Percentiles rank a stretch among this genome's conserved stretches.
Evolutionary conservation across 2,113 vertebrate species (phyloP).

Genomic region (Pluvialis apricaria): DNA sequence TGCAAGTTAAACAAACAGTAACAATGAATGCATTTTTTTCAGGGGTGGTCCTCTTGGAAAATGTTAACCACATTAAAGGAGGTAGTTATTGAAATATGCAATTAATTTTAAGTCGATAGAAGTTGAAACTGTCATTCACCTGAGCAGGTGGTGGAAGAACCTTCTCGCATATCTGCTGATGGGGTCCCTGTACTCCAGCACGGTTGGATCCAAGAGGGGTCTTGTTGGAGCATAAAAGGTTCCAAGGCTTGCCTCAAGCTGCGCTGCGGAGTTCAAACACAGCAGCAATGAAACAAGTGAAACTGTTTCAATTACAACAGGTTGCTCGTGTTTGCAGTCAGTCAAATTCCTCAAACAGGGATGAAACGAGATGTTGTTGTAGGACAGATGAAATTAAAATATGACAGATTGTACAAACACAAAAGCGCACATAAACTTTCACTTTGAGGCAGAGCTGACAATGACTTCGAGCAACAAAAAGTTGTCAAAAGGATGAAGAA

Average conservation of each 20-base stretch:
- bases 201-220: constrained; percentile 83
- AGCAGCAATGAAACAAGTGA: constrained; percentile 65
- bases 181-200: constrained; percentile 87
- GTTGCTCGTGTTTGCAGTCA: constrained; percentile 73
- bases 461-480: constrained; percentile 71
- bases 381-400: constrained; percentile 70
- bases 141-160: constrained; percentile 98
- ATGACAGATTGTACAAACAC: constrained; percentile 70
- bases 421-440: constrained; percentile 68
- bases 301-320: constrained; percentile 69
- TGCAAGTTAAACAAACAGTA: constrained; percentile 62
- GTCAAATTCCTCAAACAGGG: constrained; percentile 67
- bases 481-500: constrained; percentile 67
- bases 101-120: constrained; percentile 46
- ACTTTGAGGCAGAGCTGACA: constrained; percentile 68
- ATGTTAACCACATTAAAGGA: constrained; percentile 5
- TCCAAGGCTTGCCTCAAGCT: constrained; percentile 90
- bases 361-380: constrained; percentile 61
- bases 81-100: constrained; percentile 38
- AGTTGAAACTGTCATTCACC: constrained; percentile 76
- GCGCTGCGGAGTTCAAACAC: constrained; percentile 81
- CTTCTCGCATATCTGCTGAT: constrained; percentile 92
- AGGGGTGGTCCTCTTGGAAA: constrained; percentile 39
- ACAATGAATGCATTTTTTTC: constrained; percentile 43
- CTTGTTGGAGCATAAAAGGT: constrained; percentile 88